These are phyloP conservation scores for Theodoxus fluviatilis DNA, from an alignment of 2,888 invertebrate genomes.

Conservation along the genomic window DNA sequence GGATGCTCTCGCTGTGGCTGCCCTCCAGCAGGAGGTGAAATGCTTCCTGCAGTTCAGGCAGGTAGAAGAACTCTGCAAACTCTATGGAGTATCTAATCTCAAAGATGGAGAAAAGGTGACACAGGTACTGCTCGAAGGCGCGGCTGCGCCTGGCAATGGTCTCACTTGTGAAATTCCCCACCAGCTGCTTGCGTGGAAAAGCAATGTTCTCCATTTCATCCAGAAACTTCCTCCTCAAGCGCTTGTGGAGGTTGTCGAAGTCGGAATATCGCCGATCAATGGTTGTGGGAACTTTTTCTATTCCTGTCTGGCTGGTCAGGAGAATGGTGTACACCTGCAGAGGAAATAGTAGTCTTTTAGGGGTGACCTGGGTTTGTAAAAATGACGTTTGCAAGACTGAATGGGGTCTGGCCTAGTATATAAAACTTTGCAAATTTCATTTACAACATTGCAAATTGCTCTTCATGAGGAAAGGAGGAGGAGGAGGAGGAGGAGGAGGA, in stretches of 20 bases:
- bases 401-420: too few species aligned
- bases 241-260: slow-evolving; percentile 60
- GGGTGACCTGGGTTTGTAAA: too few species aligned
- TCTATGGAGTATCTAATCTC: slow-evolving; percentile 56
- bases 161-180: slow-evolving; percentile 64
- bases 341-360: too few species aligned
- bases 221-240: slow-evolving; percentile 54
- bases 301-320: slow-evolving; percentile 43
- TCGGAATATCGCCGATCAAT: slow-evolving; percentile 64
- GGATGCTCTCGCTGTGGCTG: slow-evolving; percentile 55
- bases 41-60: slow-evolving; percentile 53
- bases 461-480: too few species aligned
- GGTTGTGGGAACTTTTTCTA: slow-evolving; percentile 53
- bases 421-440: too few species aligned
- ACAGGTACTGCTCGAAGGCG: slow-evolving; percentile 65
- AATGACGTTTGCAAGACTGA: too few species aligned
- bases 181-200: slow-evolving; percentile 65
- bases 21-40: slow-evolving; percentile 48
- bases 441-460: too few species aligned
- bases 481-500: too few species aligned
- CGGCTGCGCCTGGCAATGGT: slow-evolving; percentile 63
- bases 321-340: slow-evolving; percentile 55
- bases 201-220: slow-evolving; percentile 53
- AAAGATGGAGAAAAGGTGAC: slow-evolving; percentile 58
- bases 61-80: slow-evolving; percentile 62